phyloP scores from a whole-genome alignment of 1,140 invertebrate species.

The Gryllus bimaculatus region DNA sequence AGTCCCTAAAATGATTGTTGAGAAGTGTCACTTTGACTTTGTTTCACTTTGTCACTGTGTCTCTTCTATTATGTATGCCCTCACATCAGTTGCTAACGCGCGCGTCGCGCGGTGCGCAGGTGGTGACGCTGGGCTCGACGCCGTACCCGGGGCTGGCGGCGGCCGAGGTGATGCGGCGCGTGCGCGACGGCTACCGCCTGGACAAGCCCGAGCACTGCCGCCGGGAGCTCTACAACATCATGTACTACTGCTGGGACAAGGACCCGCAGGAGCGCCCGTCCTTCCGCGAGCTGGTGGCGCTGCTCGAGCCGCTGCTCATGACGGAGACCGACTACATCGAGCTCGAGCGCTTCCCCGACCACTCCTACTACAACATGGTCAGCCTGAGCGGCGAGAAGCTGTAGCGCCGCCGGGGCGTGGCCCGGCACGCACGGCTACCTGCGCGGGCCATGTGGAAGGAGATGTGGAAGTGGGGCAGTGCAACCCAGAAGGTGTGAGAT shows the following conservation, averaged over 20 bases:
- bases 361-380: slow-evolving; percentile 86
- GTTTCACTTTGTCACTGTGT: too few species aligned
- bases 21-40: too few species aligned
- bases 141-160: slow-evolving; percentile 81
- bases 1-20: too few species aligned
- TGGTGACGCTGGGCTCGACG: slow-evolving; percentile 68
- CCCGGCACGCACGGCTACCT: background rate
- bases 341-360: slow-evolving; percentile 83
- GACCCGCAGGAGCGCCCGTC: slow-evolving; percentile 65
- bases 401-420: slow-evolving; percentile 29
- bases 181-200: slow-evolving; percentile 51
- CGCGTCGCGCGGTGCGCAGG: slow-evolving; percentile 50
- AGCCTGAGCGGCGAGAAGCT: slow-evolving; percentile 77
- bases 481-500: too few species aligned
- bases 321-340: slow-evolving; percentile 90
- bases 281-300: slow-evolving; percentile 65
- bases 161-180: slow-evolving; percentile 69
- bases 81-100: too few species aligned
- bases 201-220: slow-evolving; percentile 85
- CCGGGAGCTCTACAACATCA: slow-evolving; percentile 82
- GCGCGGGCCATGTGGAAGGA: background rate
- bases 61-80: too few species aligned
- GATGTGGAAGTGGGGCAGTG: too few species aligned
- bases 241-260: slow-evolving; percentile 89
- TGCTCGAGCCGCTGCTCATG: slow-evolving; percentile 70